Base-by-base conservation (phyloP, 2,888 invertebrate species). In the Calameuta filiformis region DNA sequence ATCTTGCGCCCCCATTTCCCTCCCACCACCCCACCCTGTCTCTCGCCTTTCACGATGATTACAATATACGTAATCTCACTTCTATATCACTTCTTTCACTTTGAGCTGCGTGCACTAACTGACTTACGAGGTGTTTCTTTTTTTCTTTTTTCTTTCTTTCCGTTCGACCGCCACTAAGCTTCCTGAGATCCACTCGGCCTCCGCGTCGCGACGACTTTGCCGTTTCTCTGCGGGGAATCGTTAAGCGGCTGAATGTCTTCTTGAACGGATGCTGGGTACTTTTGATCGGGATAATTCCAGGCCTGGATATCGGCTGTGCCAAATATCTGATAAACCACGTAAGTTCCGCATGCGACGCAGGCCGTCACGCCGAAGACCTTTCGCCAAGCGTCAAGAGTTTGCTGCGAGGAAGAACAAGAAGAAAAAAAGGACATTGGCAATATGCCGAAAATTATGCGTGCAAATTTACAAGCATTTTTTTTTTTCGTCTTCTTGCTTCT, bases 301-400 rank as follows among this genome's bases (percentile, higher is more conserved):
- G 93, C 84, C 83, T 93, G 93, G 79, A 94, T 93, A 73, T 95
- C 94, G 35, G 94, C 94, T 1, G 95, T 95, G 6, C 95, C 95
- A 89, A 94, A 95, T 73, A 95, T 92, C 90, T 95, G 95, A 86
- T 94, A 95, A 74, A 94, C 92, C 1, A 94, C 83, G 86, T 95
- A 95, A 0, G 95, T 95, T 23, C 92, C 91, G 76, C 94, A 93
- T 0, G 94, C 92, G 12, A 95, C 93, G 73, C 92, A 91, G 4
- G 94, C 93, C n/a, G 95, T 93, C 56, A 94, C 92, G 76, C 93
- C 93, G 86, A 95, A 95, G n/a, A 95, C 94, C 76, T 91, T 93
- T 77, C 94, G 92, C 95, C 95, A 95, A 74, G 94, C 93, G 6
- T 93, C 92, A 84, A 92, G 87, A 40, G 90, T 88, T 87, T 91